Conservation (phyloP, 2,888 invertebrate species). For the Troides helena region DNA sequence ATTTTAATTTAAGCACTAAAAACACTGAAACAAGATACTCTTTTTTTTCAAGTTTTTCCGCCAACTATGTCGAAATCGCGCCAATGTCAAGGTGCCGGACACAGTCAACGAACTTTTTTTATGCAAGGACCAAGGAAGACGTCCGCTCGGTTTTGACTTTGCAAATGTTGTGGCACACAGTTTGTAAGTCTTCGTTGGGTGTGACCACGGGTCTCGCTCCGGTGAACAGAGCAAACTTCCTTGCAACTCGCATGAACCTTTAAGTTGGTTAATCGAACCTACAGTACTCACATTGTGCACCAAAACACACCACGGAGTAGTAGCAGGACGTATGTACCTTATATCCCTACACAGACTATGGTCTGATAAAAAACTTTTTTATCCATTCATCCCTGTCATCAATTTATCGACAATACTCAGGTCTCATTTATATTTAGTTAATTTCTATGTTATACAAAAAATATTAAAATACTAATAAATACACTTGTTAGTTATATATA, state of each 20-base stretch:
- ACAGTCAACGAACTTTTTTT: slow-evolving; percentile 40
- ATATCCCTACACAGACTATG: not conserved
- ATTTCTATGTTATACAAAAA: too few relatives aligned
- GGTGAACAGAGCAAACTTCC: slow-evolving; percentile 58
- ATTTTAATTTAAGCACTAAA: slow-evolving; percentile 30
- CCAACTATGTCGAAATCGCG: slow-evolving; percentile 30
- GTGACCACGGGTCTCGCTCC: slow-evolving; percentile 58
- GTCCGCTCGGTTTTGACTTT: slow-evolving; percentile 61
- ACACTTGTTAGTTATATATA: too few relatives aligned
- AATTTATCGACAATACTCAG: too few relatives aligned
- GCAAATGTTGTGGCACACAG: slow-evolving; percentile 70
- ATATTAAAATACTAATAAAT: too few relatives aligned
- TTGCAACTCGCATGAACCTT: slow-evolving; percentile 62
- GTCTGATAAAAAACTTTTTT: too few relatives aligned
- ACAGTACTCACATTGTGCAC: slow-evolving; percentile 19
- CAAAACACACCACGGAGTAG: not conserved
- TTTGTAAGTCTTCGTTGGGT: slow-evolving; percentile 62
- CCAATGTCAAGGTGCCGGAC: slow-evolving; percentile 15
- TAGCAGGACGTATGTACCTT: not conserved
- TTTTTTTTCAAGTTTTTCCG: slow-evolving; percentile 38
- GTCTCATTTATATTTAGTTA: too few relatives aligned
- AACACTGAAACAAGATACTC: slow-evolving; percentile 25
- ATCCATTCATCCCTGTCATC: too few relatives aligned
- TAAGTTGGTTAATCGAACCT: slow-evolving; percentile 56
- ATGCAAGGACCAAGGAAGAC: slow-evolving; percentile 48